A percentile compares a stretch with the other conserved stretches of the same genome.
phyloP scores from a whole-genome alignment of 2,113 vertebrate species.

The Nettapus auritus region DNA sequence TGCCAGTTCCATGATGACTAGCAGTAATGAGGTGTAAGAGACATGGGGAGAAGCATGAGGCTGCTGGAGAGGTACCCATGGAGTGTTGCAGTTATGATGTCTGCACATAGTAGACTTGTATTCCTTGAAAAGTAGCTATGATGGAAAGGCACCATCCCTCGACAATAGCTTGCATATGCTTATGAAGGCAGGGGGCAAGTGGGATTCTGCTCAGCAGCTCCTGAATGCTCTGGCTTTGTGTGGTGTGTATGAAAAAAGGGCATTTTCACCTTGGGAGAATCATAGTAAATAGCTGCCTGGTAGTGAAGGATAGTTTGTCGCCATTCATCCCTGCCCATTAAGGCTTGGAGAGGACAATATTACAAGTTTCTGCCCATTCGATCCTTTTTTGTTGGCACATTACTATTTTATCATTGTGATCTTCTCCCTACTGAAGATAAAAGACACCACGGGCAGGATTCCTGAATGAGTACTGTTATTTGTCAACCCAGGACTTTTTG shows the following conservation, averaged over 20 bases:
- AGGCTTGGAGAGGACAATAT: conserved; percentile 14
- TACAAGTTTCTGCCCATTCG: conserved; percentile 19
- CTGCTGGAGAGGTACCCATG: background rate
- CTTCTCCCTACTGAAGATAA: conserved; percentile 70
- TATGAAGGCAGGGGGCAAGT: background rate
- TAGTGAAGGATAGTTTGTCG: conserved; percentile 8
- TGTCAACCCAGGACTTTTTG: conserved; percentile 78
- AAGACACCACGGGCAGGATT: conserved; percentile 74
- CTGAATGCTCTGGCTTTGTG: background rate
- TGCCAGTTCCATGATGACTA: background rate
- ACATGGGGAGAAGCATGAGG: background rate
- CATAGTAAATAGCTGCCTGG: background rate
- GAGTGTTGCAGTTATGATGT: background rate
- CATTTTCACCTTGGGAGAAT: conserved; percentile 9
- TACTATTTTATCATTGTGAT: conserved; percentile 64
- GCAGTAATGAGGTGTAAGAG: background rate
- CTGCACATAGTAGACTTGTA: background rate
- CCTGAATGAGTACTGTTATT: conserved; percentile 80
- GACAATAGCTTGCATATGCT: fast-evolving
- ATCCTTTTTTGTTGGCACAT: conserved; percentile 28
- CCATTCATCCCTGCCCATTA: conserved; percentile 43
- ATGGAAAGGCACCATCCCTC: background rate
- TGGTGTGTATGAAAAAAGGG: background rate
- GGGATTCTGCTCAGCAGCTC: background rate
- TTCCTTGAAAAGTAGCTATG: background rate